These are phyloP conservation scores for Drosophila triauraria DNA, from an alignment of 1,140 invertebrate genomes.

Conservation along the genomic window DNA sequence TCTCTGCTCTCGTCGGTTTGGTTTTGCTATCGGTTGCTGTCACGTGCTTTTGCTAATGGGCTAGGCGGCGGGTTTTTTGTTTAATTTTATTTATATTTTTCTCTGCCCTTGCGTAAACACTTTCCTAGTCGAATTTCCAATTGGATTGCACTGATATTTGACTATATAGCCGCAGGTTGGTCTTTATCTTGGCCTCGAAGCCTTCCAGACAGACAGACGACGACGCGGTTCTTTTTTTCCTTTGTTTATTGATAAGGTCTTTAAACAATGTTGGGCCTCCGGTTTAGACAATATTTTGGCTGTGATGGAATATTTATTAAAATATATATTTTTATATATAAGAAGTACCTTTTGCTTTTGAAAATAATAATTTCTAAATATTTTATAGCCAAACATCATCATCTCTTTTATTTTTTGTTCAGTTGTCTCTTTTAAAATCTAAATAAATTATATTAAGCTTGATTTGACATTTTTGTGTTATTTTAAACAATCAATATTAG, in stretches of 20 bases:
- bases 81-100: neutral
- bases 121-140: slow-evolving; percentile 19
- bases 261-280: slow-evolving; percentile 21
- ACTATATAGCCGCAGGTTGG: neutral
- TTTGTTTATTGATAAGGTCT: slow-evolving; percentile 34
- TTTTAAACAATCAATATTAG: neutral
- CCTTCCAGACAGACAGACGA: slow-evolving; percentile 48
- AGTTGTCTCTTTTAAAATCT: neutral
- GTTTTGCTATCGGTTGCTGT: slow-evolving; percentile 6
- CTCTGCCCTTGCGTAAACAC: slow-evolving; percentile 13
- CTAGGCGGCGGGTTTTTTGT: slow-evolving; percentile 9
- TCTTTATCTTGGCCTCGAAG: slow-evolving; percentile 30
- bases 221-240: slow-evolving; percentile 17
- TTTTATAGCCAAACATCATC: neutral
- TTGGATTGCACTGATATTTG: slow-evolving; percentile 22
- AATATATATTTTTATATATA: no score
- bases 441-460: neutral
- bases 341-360: neutral
- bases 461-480: neutral
- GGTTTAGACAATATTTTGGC: neutral
- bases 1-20: slow-evolving; percentile 6
- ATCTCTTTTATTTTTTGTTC: neutral
- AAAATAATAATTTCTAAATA: no score
- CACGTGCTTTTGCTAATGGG: slow-evolving; percentile 24
- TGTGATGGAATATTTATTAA: neutral